phyloP scores from a whole-genome alignment of 2,888 invertebrate genomes.

The Ormyrus rosae region DNA sequence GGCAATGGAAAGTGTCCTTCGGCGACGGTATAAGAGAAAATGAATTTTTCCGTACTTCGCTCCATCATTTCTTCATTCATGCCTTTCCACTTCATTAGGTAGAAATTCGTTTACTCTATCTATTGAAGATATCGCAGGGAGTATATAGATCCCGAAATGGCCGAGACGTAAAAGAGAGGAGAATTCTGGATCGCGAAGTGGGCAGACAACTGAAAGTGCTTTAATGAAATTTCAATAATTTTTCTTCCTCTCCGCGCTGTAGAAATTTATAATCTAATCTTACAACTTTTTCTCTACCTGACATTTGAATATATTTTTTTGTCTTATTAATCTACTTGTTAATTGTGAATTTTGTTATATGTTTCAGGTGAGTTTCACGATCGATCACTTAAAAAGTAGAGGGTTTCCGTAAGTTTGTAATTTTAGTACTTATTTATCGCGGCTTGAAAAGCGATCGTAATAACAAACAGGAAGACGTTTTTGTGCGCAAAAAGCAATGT shows the following conservation, averaged over 20 bases:
- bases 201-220: background rate
- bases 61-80: conserved; percentile 33
- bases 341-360: background rate
- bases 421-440: too few species aligned
- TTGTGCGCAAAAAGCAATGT: too few species aligned
- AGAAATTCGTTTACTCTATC: conserved; percentile 61
- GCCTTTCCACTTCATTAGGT: conserved; percentile 60
- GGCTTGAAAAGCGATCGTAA: too few species aligned
- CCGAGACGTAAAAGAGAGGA: conserved; percentile 16
- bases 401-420: too few species aligned
- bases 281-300: background rate
- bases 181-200: conserved; percentile 3
- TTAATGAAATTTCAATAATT: conserved; percentile 24
- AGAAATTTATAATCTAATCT: conserved; percentile 11
- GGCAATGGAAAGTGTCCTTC: background rate
- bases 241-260: background rate
- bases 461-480: too few species aligned
- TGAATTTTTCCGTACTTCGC: conserved; percentile 42
- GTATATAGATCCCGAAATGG: conserved; percentile 23
- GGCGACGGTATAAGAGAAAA: conserved; percentile 2
- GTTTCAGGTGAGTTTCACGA: conserved; percentile 22
- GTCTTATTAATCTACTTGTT: background rate
- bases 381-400: too few species aligned
- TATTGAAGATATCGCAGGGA: conserved; percentile 25
- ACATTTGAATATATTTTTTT: background rate